Base-by-base conservation (phyloP, 2,113 vertebrate species). In the Protobothrops flavoviridis region DNA sequence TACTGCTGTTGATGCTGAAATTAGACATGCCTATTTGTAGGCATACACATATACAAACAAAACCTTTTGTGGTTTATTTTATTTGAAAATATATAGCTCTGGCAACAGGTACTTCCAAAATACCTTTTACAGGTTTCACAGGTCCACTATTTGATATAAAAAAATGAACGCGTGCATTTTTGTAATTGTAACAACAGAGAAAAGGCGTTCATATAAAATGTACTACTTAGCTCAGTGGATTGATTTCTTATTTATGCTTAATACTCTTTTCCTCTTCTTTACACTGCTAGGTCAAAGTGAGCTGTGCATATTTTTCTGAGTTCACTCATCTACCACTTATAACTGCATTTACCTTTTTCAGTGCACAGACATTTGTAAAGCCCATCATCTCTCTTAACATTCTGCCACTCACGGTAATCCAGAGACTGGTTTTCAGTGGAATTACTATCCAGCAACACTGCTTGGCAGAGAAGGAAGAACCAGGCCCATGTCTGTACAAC, bases 1-100 rank as follows among this genome's bases (percentile, higher is more conserved):
- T 98, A 97, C 97, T 97, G 97, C 97, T 97, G 94, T 97, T 96
- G 96, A 97, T 95, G 96, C 97, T 97, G 97, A 97, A 97, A 97
- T 97, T 97, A 97, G 6, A 48, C 55, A 91, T 55, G 81, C 50
- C 24, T 52, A 85, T 24, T 53, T 26, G 48, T 56, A 95, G 92
- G 96, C 97, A 97, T 95, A 96, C 96, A n/a, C 43, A n/a, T 24
- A 43, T 9, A 52, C 26, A 91, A 11, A 55, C n/a, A 39, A 48
- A n/a, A 4, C 10, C 1, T 12, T 97, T 96, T 88, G 93, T 97
- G 97, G 48, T 97, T 98, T 97, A 97, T 97, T 98, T 98, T 96
- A 95, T 95, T 97, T 97, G 93, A 96, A 98, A 97, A 97, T 96
- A 97, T 95, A 97, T 95, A 96, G 93, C 96, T 95, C 95, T 96